Base-by-base conservation (phyloP, 2,888 invertebrate genomes). In the Nycteola revayana region DNA sequence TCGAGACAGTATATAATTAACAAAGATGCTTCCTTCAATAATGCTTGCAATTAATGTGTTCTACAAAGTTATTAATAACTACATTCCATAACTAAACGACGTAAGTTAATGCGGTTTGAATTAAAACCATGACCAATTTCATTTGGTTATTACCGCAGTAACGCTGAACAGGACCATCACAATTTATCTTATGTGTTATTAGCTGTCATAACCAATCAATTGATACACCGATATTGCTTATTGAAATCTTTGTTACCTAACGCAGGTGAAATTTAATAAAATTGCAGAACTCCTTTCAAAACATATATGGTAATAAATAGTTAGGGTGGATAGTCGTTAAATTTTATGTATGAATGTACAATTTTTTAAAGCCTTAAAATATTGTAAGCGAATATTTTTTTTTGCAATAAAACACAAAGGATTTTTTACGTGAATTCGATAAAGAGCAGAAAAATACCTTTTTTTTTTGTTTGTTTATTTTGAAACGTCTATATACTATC, bases 231-330 rank as follows among this genome's bases (percentile, higher is more conserved):
- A 36, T 26, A 26, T 30, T 39, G 14, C 41, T 33, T 9, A 34
- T 52, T 43, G 45, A 30, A 56, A 44, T 41, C 20, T 32, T 24
- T 9, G 53, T 53, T 57, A 42, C 43, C 32, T 41, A 46, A 40
- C 39, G 11, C 33, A 25, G 23, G 29, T 35, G 40, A 47, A 43
- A 42, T 49, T 50, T 27, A 36, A 14, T 36, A 25, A 42, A 37
- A 38, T 25, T 28, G 36, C 25, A 32, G 21, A 34, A 28, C 48
- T 41, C 44, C 37, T 48, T 40, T 33, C 43, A 42, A 40, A 40
- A 44, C 25, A 23, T 17, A 1, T n/a, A 29, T 14, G 5, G 34
- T 23, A 38, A 52, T 41, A 7, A 52, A 25, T 34, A 25, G 41
- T 33, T 36, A 34, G 40, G n/a, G 10, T 30, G 14, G 5, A 14